Conservation (phyloP, 1,140 invertebrate species). For the Tachypleus tridentatus region DNA sequence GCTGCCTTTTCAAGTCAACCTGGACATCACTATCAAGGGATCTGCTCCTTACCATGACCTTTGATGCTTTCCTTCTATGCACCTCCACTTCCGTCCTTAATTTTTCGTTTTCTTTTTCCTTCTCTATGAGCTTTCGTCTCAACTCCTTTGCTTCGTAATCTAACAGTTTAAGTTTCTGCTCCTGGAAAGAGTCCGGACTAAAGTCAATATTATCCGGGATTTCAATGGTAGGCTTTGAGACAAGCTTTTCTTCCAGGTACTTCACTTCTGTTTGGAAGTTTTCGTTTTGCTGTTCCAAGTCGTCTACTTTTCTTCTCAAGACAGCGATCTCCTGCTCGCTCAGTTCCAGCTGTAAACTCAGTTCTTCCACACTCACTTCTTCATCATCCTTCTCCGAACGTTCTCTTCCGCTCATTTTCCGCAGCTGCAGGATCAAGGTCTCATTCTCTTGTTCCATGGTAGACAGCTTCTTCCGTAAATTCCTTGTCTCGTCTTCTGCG, state of each 20-base stretch:
- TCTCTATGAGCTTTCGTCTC: constrained; percentile 63
- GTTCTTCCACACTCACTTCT: constrained; percentile 48
- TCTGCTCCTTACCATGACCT: constrained; percentile 28
- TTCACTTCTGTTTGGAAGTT: constrained; percentile 55
- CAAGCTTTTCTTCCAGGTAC: constrained; percentile 57
- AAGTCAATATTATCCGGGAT: constrained; percentile 11
- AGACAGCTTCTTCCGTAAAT: constrained; percentile 68
- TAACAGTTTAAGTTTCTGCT: constrained; percentile 46
- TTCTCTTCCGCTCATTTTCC: constrained; percentile 54
- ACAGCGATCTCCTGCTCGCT: constrained; percentile 73
- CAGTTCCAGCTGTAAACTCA: constrained; percentile 68
- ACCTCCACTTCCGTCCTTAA: constrained; percentile 54
- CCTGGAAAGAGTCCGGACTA: constrained; percentile 34
- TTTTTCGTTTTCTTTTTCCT: constrained; percentile 64
- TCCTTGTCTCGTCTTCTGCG: constrained; percentile 76
- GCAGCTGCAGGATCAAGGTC: constrained; percentile 75
- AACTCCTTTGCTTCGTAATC: constrained; percentile 59
- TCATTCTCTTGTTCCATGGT: constrained; percentile 89
- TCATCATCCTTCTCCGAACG: constrained; percentile 40
- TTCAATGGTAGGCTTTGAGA: constrained; percentile 26
- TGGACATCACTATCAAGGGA: constrained; percentile 41
- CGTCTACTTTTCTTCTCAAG: constrained; percentile 65
- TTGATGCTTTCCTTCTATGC: constrained; percentile 37
- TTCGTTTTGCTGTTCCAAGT: constrained; percentile 65
- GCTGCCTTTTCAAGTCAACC: constrained; percentile 53